A percentile compares a stretch with the other conserved stretches of the same genome.
Conservation (phyloP, 2,113 vertebrate species). For the Ellobius talpinus region DNA sequence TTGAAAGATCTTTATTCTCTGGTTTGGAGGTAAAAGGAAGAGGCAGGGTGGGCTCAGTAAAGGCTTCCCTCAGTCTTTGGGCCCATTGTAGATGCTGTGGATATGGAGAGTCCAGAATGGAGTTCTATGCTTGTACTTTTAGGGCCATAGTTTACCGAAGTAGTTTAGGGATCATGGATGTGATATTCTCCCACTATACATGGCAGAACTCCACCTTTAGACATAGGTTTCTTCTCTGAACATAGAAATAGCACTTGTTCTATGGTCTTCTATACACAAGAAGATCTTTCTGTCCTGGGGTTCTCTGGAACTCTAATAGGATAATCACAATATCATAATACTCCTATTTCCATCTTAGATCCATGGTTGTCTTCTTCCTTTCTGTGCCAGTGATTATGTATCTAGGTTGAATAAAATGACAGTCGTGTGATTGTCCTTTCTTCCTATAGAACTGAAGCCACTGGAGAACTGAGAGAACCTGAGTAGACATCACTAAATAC, state of each 20-base stretch:
- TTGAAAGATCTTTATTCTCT: not conserved
- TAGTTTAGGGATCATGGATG: not conserved
- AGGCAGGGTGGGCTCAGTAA: not conserved
- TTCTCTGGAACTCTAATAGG: not conserved
- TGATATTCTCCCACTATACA: not conserved
- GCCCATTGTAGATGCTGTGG: not conserved
- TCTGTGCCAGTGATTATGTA: not conserved
- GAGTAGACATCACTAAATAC: not conserved
- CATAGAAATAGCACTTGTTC: not conserved
- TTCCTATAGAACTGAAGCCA: not conserved
- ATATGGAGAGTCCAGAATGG: not conserved
- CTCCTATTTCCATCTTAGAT: not conserved
- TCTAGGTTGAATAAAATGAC: not conserved
- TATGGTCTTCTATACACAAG: not conserved
- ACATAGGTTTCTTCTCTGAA: not conserved
- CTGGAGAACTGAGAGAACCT: not conserved
- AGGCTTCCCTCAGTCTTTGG: not conserved
- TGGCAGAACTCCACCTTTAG: not conserved
- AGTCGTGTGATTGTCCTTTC: not conserved
- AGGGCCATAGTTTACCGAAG: not conserved
- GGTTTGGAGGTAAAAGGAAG: not conserved
- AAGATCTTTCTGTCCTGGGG: not conserved
- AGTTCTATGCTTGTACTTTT: not conserved
- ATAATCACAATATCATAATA: not conserved
- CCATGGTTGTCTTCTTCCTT: not conserved